Base-by-base conservation (phyloP, 2,888 invertebrate genomes). In the Argyra leucocephala region DNA sequence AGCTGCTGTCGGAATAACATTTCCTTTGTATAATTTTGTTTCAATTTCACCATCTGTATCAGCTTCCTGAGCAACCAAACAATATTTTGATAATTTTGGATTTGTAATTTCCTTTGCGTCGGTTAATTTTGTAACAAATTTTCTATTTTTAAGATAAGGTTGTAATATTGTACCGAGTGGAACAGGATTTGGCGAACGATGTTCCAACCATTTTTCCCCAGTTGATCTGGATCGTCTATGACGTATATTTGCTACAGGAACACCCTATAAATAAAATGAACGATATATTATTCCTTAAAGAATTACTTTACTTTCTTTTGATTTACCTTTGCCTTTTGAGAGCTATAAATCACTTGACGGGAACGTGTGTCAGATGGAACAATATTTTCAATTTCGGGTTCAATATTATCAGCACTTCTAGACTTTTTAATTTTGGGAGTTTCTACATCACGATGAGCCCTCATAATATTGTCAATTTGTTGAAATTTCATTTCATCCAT, bases 31-130 rank as follows among this genome's bases (percentile, higher is more conserved):
- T 21, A 96, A 76, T 73, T 91, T 91, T 0, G 97, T 98, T 78
- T 95, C 94, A 3, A 98, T 81, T 74, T 95, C 95, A 0, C 98
- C 98, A 71, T 91, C 91, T 0, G 90, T 88, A 76, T 96, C 96
- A 22, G 91, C 88, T 72, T 93, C 92, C 79, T 98, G 97, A 0
- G 95, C 90, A 22, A 95, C 88, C 0, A 99, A 83, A 70, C 96
- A 91, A 77, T 99, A 99, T 74, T 95, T 95, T 0, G 89, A 88
- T 71, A 84, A 86, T 74, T 86, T 88, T 0, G 82, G 79, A 73
- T 87, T 85, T 0, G 86, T 85, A 10, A 94, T 85, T 71, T 88
- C 85, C 82, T 89, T 91, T 0, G 90, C 87, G 69, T 88, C 88
- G 0, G 88, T 89, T 18, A 96, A 81, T 76, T 91, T 90, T 9